A percentile compares a stretch with the other conserved stretches of the same genome.
phyloP scores from a whole-genome alignment of 2,113 vertebrate genomes.

The Aviceda subcristata region DNA sequence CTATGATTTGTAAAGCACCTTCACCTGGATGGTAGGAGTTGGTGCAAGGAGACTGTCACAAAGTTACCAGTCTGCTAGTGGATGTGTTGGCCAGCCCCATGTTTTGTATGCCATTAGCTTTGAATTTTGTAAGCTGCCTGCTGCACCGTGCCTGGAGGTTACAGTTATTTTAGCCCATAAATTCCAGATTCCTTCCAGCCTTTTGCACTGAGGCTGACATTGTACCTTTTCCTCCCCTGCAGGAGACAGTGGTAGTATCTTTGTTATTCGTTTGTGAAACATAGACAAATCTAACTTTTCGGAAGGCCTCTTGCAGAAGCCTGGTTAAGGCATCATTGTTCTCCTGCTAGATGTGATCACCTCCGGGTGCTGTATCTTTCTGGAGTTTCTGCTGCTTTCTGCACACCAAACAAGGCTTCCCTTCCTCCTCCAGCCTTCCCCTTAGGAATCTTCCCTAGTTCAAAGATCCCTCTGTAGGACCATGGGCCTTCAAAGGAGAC shows the following conservation, averaged over 20 bases:
- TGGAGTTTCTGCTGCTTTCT: background rate
- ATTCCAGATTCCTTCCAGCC: background rate
- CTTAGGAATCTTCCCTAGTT: background rate
- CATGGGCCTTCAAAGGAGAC: constrained; percentile 19
- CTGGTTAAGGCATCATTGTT: background rate
- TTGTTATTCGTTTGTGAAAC: background rate
- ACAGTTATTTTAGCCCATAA: background rate
- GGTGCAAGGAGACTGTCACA: background rate
- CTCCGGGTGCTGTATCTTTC: background rate
- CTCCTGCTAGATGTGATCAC: background rate
- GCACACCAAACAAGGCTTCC: background rate
- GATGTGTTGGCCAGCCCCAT: background rate
- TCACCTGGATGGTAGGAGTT: background rate
- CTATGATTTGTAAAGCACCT: background rate
- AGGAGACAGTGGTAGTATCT: background rate
- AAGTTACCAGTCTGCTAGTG: background rate
- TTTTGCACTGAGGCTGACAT: background rate
- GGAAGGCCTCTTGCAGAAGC: background rate
- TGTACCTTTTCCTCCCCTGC: background rate
- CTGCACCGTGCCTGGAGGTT: background rate
- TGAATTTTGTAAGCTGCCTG: background rate
- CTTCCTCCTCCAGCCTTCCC: background rate
- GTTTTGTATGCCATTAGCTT: background rate
- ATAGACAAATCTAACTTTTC: background rate
- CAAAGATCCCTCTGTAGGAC: constrained; percentile 4